These are phyloP conservation scores for Copidosoma aretas DNA, from an alignment of 2,888 invertebrate species.

Conservation along the genomic window DNA sequence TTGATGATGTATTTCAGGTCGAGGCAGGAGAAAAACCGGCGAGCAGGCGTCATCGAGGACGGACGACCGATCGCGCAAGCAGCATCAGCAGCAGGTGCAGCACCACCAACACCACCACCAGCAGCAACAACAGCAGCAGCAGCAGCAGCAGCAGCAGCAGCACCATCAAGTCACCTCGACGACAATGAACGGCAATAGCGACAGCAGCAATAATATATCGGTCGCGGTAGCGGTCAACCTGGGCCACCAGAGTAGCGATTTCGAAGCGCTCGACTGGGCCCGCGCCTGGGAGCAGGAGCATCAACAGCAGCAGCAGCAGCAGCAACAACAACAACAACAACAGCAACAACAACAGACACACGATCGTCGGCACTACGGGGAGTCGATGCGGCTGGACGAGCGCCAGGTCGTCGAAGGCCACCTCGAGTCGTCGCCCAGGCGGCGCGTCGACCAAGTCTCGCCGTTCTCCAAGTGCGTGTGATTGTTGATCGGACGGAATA, in stretches of 20 bases:
- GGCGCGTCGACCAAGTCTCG: conserved; percentile 50
- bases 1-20: conserved; percentile 45
- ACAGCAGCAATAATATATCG: conserved; percentile 34
- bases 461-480: conserved; percentile 54
- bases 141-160: conserved; percentile 27
- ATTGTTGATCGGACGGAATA: too few species aligned
- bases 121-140: conserved; percentile 35
- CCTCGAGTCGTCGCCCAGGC: conserved; percentile 51
- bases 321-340: conserved; percentile 25
- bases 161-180: conserved; percentile 10
- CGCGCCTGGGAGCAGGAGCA: conserved; percentile 54
- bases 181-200: conserved; percentile 37
- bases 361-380: conserved; percentile 40
- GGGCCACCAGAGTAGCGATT: conserved; percentile 31
- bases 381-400: conserved; percentile 48
- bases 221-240: conserved; percentile 37
- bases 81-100: conserved; percentile 14
- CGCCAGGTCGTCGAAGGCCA: conserved; percentile 47
- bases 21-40: conserved; percentile 56
- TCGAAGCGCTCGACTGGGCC: conserved; percentile 52
- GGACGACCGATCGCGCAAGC: conserved; percentile 40
- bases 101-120: too few species aligned
- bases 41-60: too few species aligned
- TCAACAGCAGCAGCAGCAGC: conserved; percentile 46
- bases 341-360: conserved; percentile 13